Evolutionary conservation across 1,140 invertebrate species (phyloP).

Genomic region (Ips nitidus): DNA sequence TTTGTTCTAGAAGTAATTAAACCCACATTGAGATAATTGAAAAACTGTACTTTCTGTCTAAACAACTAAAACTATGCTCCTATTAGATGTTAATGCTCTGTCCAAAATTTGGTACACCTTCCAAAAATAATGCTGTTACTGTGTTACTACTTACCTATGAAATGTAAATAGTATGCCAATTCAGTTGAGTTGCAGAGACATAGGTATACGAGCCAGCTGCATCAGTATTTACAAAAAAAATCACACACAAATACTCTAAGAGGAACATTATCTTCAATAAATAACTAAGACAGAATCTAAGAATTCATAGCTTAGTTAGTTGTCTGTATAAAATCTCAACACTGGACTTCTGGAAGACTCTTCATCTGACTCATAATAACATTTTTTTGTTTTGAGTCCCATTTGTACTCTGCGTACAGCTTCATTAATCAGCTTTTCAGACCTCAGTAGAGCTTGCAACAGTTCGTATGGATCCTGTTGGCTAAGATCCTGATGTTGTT

Average conservation of each 20-base stretch:
- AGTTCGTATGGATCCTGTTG: conserved; percentile 67
- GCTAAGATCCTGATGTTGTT: conserved; percentile 44
- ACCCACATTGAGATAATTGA: too few relatives aligned
- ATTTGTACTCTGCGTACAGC: conserved; percentile 66
- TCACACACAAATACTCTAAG: conserved; percentile 14
- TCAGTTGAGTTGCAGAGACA: not conserved
- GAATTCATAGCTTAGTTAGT: conserved; percentile 7
- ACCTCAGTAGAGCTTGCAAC: conserved; percentile 63
- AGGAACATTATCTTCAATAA: conserved; percentile 32
- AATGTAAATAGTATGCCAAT: too few relatives aligned
- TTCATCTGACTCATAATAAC: conserved; percentile 58
- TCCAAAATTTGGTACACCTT: too few relatives aligned
- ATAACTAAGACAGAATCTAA: conserved; percentile 9
- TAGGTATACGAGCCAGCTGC: conserved; percentile 12
- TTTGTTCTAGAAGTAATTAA: too few relatives aligned
- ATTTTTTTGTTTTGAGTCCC: conserved; percentile 54
- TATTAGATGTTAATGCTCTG: too few relatives aligned
- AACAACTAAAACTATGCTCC: too few relatives aligned
- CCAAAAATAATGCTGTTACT: too few relatives aligned
- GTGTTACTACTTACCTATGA: too few relatives aligned
- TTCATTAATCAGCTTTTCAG: conserved; percentile 70
- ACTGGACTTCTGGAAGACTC: conserved; percentile 48
- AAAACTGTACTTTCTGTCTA: too few relatives aligned
- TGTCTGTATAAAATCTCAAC: conserved; percentile 36
- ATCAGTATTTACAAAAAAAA: conserved; percentile 12